These are phyloP conservation scores for Mesopsocus fuscifrons DNA, from an alignment of 2,888 invertebrate species.

Conservation along the genomic window DNA sequence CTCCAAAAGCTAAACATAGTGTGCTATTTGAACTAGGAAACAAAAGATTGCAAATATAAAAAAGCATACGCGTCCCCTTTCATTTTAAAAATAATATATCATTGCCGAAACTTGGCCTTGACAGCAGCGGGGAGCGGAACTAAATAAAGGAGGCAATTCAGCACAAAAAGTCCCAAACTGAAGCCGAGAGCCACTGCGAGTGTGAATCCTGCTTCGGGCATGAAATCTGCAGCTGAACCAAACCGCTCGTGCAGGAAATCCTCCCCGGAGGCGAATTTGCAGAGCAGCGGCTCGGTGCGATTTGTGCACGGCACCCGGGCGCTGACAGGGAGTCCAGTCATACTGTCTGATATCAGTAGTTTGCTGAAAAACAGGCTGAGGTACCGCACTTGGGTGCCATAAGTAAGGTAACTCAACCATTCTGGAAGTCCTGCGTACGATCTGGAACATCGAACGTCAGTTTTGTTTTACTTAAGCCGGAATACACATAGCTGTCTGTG, in stretches of 20 bases:
- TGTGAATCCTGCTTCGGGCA: constrained; percentile 53
- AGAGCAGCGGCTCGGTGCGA: constrained; percentile 26
- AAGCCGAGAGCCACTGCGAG: constrained; percentile 68
- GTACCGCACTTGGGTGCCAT: constrained; percentile 60
- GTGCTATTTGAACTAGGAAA: too few species aligned
- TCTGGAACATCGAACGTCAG: constrained; percentile 27
- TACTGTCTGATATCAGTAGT: constrained; percentile 21
- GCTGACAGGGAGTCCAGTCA: constrained; percentile 5
- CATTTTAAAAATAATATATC: background rate
- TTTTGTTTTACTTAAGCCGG: too few species aligned
- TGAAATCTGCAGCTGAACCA: constrained; percentile 33
- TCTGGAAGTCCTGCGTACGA: constrained; percentile 60
- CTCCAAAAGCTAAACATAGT: too few species aligned
- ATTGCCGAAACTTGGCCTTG: constrained; percentile 69
- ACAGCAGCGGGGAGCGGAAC: constrained; percentile 69
- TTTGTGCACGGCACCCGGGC: constrained; percentile 11
- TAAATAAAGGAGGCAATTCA: constrained; percentile 70
- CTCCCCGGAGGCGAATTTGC: constrained; percentile 49
- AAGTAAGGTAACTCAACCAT: constrained; percentile 63
- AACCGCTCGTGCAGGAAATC: constrained; percentile 54
- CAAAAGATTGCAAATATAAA: too few species aligned
- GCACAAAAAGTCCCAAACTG: constrained; percentile 55
- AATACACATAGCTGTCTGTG: too few species aligned
- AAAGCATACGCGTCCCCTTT: too few species aligned
- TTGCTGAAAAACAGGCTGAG: constrained; percentile 55